These are phyloP conservation scores for Mantis religiosa DNA, from an alignment of 2,888 invertebrate species.

Conservation along the genomic window DNA sequence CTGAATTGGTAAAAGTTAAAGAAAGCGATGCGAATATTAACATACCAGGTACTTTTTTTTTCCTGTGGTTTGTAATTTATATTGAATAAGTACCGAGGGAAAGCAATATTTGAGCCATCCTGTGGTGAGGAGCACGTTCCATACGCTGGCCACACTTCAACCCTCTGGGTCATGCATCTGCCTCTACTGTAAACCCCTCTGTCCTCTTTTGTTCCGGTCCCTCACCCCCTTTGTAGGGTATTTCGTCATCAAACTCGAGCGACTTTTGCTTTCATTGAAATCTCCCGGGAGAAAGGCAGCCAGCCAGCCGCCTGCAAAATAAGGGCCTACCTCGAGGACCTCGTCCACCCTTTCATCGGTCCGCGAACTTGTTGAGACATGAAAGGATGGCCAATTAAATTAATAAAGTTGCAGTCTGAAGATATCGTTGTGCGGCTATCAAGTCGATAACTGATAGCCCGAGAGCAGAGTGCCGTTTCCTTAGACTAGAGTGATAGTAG, in stretches of 20 bases:
- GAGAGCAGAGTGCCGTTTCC: too few relatives aligned
- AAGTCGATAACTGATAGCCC: too few relatives aligned
- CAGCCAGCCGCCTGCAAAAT: background rate
- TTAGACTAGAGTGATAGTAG: too few relatives aligned
- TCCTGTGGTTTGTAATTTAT: too few relatives aligned
- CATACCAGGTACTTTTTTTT: too few relatives aligned
- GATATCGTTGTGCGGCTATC: too few relatives aligned
- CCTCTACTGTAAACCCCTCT: background rate
- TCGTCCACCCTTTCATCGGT: background rate
- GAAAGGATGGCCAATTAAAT: background rate
- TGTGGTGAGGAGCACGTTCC: background rate
- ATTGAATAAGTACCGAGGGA: background rate
- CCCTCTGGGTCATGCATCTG: background rate
- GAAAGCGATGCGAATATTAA: too few relatives aligned
- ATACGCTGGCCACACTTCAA: background rate
- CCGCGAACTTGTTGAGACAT: background rate
- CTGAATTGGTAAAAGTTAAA: too few relatives aligned
- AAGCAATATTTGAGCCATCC: background rate
- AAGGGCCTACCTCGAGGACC: background rate
- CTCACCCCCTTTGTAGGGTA: background rate
- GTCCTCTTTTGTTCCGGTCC: background rate
- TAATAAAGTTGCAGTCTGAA: background rate
- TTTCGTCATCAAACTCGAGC: background rate
- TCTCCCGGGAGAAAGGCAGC: background rate
- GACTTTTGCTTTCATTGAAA: background rate